Conservation (phyloP, 2,888 invertebrate genomes). For the Nephrotoma appendiculata region DNA sequence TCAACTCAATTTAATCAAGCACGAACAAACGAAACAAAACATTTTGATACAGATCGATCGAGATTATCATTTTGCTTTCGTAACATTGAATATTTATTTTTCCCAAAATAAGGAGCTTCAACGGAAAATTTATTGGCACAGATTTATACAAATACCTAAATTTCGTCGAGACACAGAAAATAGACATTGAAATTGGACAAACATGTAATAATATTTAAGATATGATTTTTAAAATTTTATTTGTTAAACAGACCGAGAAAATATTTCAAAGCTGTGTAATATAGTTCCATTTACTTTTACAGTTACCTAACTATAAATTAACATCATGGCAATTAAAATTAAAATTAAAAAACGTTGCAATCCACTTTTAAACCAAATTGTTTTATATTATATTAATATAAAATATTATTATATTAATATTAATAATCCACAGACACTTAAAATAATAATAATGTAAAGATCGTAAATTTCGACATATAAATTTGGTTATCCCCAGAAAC, state of each 20-base stretch:
- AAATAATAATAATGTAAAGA: neutral
- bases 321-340: neutral
- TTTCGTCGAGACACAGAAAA: neutral
- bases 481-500: neutral
- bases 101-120: neutral
- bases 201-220: neutral
- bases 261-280: no score
- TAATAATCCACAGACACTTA: neutral
- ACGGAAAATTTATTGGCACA: neutral
- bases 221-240: neutral
- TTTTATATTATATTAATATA: neutral
- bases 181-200: neutral
- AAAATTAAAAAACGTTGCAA: neutral
- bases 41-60: neutral
- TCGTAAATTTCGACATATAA: neutral
- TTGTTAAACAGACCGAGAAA: neutral
- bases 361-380: neutral
- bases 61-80: neutral
- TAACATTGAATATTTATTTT: neutral
- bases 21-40: neutral
- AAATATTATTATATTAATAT: neutral
- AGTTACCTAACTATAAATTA: neutral
- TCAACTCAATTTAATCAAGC: neutral
- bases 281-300: neutral
- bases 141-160: neutral